Evolutionary conservation across 2,888 invertebrate species (phyloP).

Genomic region (Eristalinus aeneus): DNA sequence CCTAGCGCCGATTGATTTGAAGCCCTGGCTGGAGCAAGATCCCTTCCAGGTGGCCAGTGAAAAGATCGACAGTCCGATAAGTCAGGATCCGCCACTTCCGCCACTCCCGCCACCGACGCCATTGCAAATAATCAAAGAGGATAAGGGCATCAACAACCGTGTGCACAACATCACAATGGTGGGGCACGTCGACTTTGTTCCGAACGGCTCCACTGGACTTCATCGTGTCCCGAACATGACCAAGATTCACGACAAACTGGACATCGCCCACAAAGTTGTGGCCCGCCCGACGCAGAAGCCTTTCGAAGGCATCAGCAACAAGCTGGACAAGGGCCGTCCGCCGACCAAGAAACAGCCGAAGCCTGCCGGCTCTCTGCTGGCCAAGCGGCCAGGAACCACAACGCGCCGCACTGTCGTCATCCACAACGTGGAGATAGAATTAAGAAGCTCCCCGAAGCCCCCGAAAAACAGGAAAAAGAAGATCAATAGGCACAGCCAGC

Average conservation of each 20-base stretch:
- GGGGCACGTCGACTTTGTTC: slow-evolving; percentile 74
- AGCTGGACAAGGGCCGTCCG: slow-evolving; percentile 75
- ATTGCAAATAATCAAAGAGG: slow-evolving; percentile 72
- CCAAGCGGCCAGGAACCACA: slow-evolving; percentile 69
- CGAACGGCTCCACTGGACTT: slow-evolving; percentile 74
- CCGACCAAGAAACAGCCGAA: slow-evolving; percentile 71
- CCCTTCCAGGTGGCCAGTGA: slow-evolving; percentile 73
- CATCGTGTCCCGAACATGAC: slow-evolving; percentile 74
- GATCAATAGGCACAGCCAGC: slow-evolving; percentile 10
- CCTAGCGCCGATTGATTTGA: slow-evolving; percentile 77
- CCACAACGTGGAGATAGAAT: slow-evolving; percentile 78
- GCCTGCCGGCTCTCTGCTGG: slow-evolving; percentile 38
- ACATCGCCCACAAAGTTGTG: slow-evolving; percentile 81
- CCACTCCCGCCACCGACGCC: slow-evolving; percentile 38
- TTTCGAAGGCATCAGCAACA: slow-evolving; percentile 75
- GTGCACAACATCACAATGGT: slow-evolving; percentile 66
- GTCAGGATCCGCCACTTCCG: slow-evolving; percentile 45
- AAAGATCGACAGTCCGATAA: slow-evolving; percentile 8
- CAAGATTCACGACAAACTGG: slow-evolving; percentile 84
- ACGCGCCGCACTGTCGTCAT: slow-evolving; percentile 77
- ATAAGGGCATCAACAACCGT: slow-evolving; percentile 76
- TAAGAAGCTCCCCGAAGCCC: slow-evolving; percentile 71
- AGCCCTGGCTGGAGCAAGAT: slow-evolving; percentile 80
- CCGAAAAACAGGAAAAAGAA: slow-evolving; percentile 46
- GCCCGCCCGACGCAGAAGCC: slow-evolving; percentile 78